Base-by-base conservation (phyloP, 2,797 vertebrate species). In the Mormyrus proboscirostris region DNA sequence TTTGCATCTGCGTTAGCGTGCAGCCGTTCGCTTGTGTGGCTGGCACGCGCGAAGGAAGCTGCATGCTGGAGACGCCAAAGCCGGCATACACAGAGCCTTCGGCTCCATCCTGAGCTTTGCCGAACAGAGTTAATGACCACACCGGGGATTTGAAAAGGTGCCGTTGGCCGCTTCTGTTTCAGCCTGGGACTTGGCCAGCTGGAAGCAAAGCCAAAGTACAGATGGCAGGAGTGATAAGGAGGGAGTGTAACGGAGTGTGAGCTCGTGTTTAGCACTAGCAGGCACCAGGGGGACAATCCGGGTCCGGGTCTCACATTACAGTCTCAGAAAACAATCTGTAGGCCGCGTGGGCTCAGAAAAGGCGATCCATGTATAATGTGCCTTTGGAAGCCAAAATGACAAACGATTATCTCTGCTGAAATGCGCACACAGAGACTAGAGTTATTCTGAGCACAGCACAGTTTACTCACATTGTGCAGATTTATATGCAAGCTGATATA, bases 101-200 rank as follows among this genome's bases (percentile, higher is more conserved):
- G 53, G 49, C 65, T 22, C 50, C 29, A 73, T 44, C 83, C n/a
- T 29, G 83, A 85, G 83, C 22, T 51, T 51, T 4, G 10, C 76
- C 33, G 76, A 89, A 65, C 33, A 85, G 38, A 33, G 83, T 85
- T 88, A 85, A 89, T 89, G 79, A 85, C 53, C 29, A 89, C 49
- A 38, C 53, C 25, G 22, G 51, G 38, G 50, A 76, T 49, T 83
- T 82, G 69, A 89, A 83, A 83, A 89, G 69, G 44, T 88, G 44
- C 44, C 62, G 25, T 88, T 53, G 12, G 47, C 88, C 14, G 22
- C 69, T 79, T 19, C 29, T 38, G 47, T 79, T 50, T 82, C 69
- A 44, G 59, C 85, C 29, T 87, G 85, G 85, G 85, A 57, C 22
- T 57, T 19, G 38, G 62, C 62, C 33, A 73, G 38, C 41, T 65